phyloP scores from a whole-genome alignment of 53 echinoderm and acorn worm species.

The Hippasteria phrygiana region DNA sequence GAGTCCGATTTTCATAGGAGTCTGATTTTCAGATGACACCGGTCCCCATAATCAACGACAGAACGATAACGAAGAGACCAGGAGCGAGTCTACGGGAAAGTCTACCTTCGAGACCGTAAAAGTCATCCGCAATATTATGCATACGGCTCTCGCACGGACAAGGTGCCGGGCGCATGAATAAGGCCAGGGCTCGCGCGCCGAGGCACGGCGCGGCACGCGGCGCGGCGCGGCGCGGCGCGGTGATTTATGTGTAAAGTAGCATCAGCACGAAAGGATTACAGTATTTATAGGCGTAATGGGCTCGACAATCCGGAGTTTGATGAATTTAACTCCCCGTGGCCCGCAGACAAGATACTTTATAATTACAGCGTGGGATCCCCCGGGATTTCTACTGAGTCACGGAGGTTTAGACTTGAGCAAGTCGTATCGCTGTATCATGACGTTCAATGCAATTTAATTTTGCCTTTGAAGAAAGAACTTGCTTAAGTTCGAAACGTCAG shows the following conservation, averaged over 20 bases:
- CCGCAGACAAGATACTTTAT: conserved; percentile 54
- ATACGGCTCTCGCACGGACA: conserved; percentile 2
- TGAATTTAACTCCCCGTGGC: conserved; percentile 54
- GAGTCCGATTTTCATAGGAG: too few species aligned
- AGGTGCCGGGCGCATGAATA: conserved; percentile 55
- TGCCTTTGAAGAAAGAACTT: too few species aligned
- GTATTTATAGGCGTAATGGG: conserved; percentile 58
- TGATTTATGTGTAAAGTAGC: conserved; percentile 49
- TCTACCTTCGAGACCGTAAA: background rate
- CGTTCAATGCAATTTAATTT: background rate
- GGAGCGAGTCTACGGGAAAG: background rate
- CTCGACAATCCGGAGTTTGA: conserved; percentile 31
- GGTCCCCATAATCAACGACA: too few species aligned
- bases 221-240: conserved; percentile 18
- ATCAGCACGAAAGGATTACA: conserved; percentile 7
- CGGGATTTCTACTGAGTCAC: conserved; percentile 21
- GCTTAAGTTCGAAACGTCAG: too few species aligned
- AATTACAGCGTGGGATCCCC: conserved; percentile 45
- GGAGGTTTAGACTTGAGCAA: conserved; percentile 18
- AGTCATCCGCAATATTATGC: conserved; percentile 48
- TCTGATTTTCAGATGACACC: too few species aligned
- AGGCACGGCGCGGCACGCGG: conserved; percentile 5
- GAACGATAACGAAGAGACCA: too few species aligned
- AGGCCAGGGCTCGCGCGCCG: background rate
- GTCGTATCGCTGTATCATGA: background rate